Evolutionary conservation across 2,113 vertebrate genomes (phyloP).

Genomic region (Abramis brama): DNA sequence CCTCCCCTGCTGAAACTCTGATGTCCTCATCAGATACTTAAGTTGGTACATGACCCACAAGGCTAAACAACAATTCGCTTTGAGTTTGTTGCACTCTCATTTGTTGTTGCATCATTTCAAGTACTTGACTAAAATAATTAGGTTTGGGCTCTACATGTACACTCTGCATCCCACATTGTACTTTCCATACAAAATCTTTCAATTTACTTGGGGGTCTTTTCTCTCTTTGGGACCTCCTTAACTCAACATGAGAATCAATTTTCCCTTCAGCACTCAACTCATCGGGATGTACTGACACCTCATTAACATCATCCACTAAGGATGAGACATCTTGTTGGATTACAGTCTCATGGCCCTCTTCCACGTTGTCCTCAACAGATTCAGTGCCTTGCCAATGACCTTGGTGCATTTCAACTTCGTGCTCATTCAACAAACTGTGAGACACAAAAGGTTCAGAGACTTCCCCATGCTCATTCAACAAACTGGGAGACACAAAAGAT

Average conservation of each 20-base stretch:
- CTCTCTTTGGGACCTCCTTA: background rate
- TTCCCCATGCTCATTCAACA: background rate
- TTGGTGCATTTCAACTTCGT: background rate
- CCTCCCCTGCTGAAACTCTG: background rate
- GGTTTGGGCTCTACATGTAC: background rate
- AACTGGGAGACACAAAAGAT: background rate
- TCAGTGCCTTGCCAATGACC: background rate
- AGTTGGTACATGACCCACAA: background rate
- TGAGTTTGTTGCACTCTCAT: conserved; percentile 12
- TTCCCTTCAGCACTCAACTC: background rate
- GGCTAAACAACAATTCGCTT: conserved; percentile 6
- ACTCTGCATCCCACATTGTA: background rate
- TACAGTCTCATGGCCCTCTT: background rate
- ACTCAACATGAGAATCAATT: background rate
- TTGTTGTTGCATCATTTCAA: conserved; percentile 12
- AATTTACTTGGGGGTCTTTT: conserved; percentile 2
- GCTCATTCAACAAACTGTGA: background rate
- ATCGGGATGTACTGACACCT: background rate
- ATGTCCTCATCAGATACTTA: background rate
- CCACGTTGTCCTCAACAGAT: background rate
- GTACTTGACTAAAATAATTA: background rate
- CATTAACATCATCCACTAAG: background rate
- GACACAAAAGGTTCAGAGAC: no score
- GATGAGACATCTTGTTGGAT: background rate
- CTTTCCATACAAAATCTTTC: background rate